Evolutionary conservation across 2,113 vertebrate genomes (phyloP).

Genomic region (Eclectus roratus): DNA sequence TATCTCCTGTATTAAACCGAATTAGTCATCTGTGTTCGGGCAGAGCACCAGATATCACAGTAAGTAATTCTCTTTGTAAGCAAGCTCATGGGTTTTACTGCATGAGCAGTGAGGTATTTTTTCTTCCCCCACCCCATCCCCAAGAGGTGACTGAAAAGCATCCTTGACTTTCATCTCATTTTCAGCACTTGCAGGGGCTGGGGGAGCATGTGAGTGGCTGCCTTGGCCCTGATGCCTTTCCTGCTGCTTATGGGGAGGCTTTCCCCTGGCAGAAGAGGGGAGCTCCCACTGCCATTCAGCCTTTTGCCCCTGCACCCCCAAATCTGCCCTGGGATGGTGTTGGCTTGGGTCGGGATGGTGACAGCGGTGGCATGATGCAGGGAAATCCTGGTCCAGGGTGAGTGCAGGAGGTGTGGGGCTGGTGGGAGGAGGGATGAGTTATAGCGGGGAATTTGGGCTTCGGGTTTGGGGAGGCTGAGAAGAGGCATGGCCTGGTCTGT

Average conservation of each 20-base stretch:
- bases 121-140: no score
- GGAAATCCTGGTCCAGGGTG: not conserved
- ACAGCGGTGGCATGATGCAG: fast-evolving
- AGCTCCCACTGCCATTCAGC: not conserved
- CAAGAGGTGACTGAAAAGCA: not conserved
- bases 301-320: not conserved
- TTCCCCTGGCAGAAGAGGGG: not conserved
- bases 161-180: not conserved
- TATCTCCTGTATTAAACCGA: not conserved
- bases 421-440: not conserved
- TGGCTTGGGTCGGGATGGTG: not conserved
- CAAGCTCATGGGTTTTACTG: not conserved
- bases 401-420: not conserved
- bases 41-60: not conserved
- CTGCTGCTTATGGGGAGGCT: not conserved
- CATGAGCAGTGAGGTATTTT: not conserved
- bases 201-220: fast-evolving
- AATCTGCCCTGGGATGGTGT: fast-evolving
- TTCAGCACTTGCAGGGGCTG: not conserved
- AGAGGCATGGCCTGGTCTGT: not conserved
- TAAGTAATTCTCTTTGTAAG: slow-evolving; percentile 35
- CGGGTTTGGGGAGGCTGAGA: not conserved
- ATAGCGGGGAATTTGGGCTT: no score
- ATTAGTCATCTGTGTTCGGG: not conserved
- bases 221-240: not conserved